A percentile compares a stretch with the other conserved stretches of the same genome.
Conservation (phyloP, 2,797 vertebrate genomes). For the Melanotaenia pygmaea region DNA sequence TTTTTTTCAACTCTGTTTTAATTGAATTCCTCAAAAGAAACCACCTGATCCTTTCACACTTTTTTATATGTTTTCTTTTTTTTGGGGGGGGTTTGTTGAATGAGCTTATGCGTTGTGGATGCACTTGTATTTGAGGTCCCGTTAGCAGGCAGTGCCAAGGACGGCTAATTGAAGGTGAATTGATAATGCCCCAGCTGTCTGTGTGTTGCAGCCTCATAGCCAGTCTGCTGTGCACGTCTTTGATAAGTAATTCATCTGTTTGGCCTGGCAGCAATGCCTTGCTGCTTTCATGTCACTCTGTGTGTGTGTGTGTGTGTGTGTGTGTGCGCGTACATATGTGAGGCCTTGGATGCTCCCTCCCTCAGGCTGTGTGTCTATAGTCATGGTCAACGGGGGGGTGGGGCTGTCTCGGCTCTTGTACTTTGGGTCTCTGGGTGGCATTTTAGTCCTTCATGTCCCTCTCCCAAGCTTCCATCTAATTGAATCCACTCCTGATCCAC, state of each 20-base stretch:
- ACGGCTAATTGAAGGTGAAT: slow-evolving; percentile 79
- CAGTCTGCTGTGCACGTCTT: slow-evolving; percentile 62
- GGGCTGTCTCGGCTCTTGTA: slow-evolving; percentile 53
- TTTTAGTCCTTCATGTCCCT: slow-evolving; percentile 53
- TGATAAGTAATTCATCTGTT: slow-evolving; percentile 82
- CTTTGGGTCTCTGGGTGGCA: slow-evolving; percentile 63
- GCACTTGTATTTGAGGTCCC: slow-evolving; percentile 45
- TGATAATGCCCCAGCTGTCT: slow-evolving; percentile 71
- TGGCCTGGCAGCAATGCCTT: slow-evolving; percentile 74
- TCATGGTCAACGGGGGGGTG: slow-evolving; percentile 73
- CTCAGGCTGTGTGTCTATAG: slow-evolving; percentile 73
- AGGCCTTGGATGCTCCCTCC: slow-evolving; percentile 65
- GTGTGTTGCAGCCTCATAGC: slow-evolving; percentile 66
- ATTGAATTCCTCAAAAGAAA: slow-evolving; percentile 69
- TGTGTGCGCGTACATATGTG: slow-evolving; percentile 37
- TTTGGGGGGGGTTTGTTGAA: slow-evolving; percentile 8
- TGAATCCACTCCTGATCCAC: slow-evolving; percentile 39
- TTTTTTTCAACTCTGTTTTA: slow-evolving; percentile 47
- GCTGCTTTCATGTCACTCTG: slow-evolving; percentile 74
- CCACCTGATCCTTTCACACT: slow-evolving; percentile 55
- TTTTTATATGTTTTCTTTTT: not conserved
- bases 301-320: slow-evolving; percentile 30
- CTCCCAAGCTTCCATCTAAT: slow-evolving; percentile 60
- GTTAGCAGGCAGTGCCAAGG: slow-evolving; percentile 60
- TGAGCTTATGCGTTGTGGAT: slow-evolving; percentile 46